Evolutionary conservation across 92 coral and sea anemone species (phyloP).

Genomic region (Plumapathes pennacea): DNA sequence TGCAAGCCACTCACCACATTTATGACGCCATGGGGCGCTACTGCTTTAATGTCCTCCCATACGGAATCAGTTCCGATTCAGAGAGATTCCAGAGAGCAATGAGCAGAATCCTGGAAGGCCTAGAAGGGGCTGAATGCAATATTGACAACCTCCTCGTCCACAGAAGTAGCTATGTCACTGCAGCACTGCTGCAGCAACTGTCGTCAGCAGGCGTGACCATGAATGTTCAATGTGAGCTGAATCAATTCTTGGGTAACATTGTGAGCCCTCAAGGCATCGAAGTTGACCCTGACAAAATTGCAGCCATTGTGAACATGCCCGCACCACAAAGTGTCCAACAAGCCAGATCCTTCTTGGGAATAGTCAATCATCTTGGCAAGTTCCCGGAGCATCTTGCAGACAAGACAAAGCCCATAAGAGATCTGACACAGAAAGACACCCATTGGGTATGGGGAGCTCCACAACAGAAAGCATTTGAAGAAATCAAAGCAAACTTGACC

Average conservation of each 20-base stretch:
- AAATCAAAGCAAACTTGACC: constrained; percentile 16
- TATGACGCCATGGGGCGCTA: constrained; percentile 58
- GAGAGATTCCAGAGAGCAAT: constrained; percentile 48
- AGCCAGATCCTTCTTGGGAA: constrained; percentile 28
- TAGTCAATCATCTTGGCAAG: constrained; percentile 31
- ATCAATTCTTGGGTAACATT: neutral
- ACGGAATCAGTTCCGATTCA: constrained; percentile 47
- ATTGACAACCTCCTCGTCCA: constrained; percentile 47
- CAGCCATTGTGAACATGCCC: constrained; percentile 16
- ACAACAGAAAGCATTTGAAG: constrained; percentile 34
- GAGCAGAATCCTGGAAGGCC: constrained; percentile 50
- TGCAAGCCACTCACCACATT: constrained; percentile 46
- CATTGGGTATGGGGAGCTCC: constrained; percentile 11
- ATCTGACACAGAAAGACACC: constrained; percentile 6
- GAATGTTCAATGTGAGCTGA: neutral
- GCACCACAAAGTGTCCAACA: constrained; percentile 6
- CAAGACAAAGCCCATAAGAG: constrained; percentile 25
- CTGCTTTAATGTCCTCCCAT: constrained; percentile 50
- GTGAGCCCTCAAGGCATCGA: neutral
- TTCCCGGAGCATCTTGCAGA: constrained; percentile 15
- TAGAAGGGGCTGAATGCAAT: constrained; percentile 45
- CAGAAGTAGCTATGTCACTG: no score
- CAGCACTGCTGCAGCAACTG: neutral
- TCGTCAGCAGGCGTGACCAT: neutral
- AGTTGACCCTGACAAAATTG: constrained; percentile 2